Evolutionary conservation across 2,113 vertebrate genomes (phyloP).

Genomic region (Phodopus roborovskii): DNA sequence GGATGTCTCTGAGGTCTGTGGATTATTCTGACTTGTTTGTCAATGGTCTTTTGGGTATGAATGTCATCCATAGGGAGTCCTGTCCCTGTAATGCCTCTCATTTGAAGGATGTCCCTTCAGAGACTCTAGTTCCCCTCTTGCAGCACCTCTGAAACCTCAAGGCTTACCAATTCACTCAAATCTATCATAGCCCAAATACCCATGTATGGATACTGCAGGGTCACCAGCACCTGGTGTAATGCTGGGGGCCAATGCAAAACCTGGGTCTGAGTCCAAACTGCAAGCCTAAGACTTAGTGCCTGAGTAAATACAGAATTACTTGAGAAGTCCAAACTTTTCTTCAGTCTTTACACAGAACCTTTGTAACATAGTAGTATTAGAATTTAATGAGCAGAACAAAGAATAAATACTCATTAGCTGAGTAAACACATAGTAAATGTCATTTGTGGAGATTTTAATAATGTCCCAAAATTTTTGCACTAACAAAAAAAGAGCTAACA

Average conservation of each 20-base stretch:
- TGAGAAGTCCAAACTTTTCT: not conserved
- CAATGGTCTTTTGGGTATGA: not conserved
- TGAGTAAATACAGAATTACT: not conserved
- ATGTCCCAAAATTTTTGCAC: not conserved
- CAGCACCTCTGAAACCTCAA: not conserved
- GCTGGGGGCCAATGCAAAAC: not conserved
- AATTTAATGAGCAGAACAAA: not conserved
- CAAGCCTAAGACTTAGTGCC: not conserved
- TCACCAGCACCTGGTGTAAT: not conserved
- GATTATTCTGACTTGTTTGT: slow-evolving; percentile 3
- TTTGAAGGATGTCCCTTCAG: not conserved
- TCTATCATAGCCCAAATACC: not conserved
- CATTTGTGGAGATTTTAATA: not conserved
- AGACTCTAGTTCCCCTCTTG: not conserved
- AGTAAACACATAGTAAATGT: not conserved
- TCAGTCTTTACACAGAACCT: not conserved
- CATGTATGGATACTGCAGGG: not conserved
- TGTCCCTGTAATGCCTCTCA: not conserved
- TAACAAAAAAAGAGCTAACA: not conserved
- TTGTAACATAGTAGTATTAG: not conserved
- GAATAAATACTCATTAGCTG: not conserved
- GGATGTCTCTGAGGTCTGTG: not conserved
- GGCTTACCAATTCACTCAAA: not conserved
- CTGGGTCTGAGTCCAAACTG: not conserved
- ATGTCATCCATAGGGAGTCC: not conserved